A percentile compares a stretch with the other conserved stretches of the same genome.
Conservation (phyloP, 2,797 vertebrate genomes). For the Oreochromis mossambicus region DNA sequence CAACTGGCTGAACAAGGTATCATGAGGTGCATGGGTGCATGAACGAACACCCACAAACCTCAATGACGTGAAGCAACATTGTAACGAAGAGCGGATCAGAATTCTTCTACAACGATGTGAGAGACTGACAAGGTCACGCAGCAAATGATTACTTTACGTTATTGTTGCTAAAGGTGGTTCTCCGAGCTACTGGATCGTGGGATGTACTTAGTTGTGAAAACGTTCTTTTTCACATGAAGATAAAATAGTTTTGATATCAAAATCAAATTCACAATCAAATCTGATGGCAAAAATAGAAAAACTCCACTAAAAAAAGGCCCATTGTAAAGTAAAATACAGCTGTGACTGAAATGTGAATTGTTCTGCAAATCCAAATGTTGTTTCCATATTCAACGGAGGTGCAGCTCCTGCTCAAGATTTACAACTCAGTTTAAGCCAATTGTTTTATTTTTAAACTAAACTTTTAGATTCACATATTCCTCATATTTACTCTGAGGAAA, state of each 20-base stretch:
- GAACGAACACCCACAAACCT: background rate
- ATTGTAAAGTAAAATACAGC: background rate
- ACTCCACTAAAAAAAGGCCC: background rate
- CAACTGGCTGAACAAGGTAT: background rate
- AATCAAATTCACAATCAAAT: background rate
- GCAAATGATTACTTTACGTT: background rate
- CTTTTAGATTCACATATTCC: background rate
- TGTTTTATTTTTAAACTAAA: background rate
- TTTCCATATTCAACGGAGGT: accelerated
- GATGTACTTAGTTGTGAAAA: background rate
- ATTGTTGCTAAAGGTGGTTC: background rate
- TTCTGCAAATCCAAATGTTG: background rate
- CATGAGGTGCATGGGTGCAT: background rate
- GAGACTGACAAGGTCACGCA: background rate
- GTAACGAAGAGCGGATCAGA: background rate
- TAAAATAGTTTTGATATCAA: background rate
- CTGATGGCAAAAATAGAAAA: background rate
- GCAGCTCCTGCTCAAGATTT: background rate
- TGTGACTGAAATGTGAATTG: background rate
- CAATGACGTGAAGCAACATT: accelerated
- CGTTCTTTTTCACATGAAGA: background rate
- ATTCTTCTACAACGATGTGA: background rate
- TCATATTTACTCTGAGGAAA: background rate
- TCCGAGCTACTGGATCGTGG: background rate
- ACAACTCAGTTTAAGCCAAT: background rate